phyloP scores from a whole-genome alignment of 2,888 invertebrate species.

The Selenia dentaria region DNA sequence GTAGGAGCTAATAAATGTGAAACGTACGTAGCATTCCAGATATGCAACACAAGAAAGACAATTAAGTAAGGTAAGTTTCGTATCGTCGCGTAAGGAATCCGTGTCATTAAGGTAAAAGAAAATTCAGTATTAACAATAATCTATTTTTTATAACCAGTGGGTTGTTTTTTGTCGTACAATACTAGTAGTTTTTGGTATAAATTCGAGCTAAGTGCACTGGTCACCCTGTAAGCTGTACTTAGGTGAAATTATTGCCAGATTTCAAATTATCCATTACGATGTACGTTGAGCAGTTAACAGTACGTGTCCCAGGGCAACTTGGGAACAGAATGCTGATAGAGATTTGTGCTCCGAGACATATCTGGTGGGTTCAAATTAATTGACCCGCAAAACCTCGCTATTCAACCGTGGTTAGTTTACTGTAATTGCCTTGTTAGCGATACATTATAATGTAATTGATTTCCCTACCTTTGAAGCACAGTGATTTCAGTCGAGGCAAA shows the following conservation, averaged over 20 bases:
- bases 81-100: too few species aligned
- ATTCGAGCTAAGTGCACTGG: too few species aligned
- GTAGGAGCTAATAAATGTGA: neutral
- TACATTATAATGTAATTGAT: slow-evolving; percentile 30
- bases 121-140: too few species aligned
- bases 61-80: too few species aligned
- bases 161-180: too few species aligned
- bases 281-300: slow-evolving; percentile 35
- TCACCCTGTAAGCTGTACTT: slow-evolving; percentile 20
- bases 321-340: slow-evolving; percentile 35
- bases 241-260: slow-evolving; percentile 31
- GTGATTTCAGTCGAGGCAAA: slow-evolving; percentile 12
- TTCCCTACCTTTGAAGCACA: slow-evolving; percentile 15
- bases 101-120: too few species aligned
- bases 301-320: slow-evolving; percentile 33
- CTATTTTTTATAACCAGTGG: too few species aligned
- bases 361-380: slow-evolving; percentile 39
- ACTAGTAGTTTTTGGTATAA: too few species aligned
- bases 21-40: too few species aligned
- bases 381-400: slow-evolving; percentile 33
- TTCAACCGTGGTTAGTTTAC: slow-evolving; percentile 33
- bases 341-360: slow-evolving; percentile 37
- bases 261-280: slow-evolving; percentile 35
- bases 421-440: slow-evolving; percentile 35
- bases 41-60: too few species aligned